Evolutionary conservation across 2,113 vertebrate species (phyloP).

Genomic region (Stigmatopora argus): DNA sequence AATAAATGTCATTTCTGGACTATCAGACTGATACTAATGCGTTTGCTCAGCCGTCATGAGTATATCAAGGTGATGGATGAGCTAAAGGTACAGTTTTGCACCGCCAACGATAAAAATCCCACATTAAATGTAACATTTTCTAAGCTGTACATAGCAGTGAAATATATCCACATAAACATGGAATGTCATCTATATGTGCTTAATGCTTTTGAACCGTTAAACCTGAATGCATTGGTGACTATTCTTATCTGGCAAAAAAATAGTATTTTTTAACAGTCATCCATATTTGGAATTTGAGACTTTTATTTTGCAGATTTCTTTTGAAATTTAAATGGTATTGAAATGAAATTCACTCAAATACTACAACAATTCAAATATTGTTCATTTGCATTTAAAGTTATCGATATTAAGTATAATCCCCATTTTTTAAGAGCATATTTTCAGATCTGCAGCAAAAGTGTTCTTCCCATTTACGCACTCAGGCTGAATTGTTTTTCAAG

Average conservation of each 20-base stretch:
- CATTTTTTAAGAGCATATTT: slow-evolving; percentile 21
- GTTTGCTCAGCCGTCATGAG: not conserved
- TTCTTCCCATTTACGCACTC: slow-evolving; percentile 31
- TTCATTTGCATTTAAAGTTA: not conserved
- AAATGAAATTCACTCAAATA: not conserved
- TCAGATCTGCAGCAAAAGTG: slow-evolving; percentile 22
- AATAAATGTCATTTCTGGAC: not conserved
- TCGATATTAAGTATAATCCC: slow-evolving; percentile 12
- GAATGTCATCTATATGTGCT: not conserved
- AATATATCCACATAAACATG: slow-evolving; percentile 2
- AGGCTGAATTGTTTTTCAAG: slow-evolving; percentile 43
- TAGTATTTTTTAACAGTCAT: not conserved
- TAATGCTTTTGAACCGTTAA: not conserved
- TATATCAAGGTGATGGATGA: not conserved
- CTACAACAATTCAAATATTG: not conserved
- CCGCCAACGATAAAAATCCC: slow-evolving; percentile 5
- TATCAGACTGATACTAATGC: slow-evolving; percentile 3
- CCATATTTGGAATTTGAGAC: not conserved
- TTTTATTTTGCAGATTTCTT: not conserved
- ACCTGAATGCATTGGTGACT: not conserved
- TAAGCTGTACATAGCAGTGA: not conserved
- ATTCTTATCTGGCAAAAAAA: slow-evolving; percentile 2
- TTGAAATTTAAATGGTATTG: not conserved
- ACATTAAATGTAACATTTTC: slow-evolving; percentile 2
- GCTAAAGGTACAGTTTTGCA: not conserved